These are phyloP conservation scores for Magallana ariakensis DNA, from an alignment of 1,140 invertebrate genomes.

Conservation along the genomic window DNA sequence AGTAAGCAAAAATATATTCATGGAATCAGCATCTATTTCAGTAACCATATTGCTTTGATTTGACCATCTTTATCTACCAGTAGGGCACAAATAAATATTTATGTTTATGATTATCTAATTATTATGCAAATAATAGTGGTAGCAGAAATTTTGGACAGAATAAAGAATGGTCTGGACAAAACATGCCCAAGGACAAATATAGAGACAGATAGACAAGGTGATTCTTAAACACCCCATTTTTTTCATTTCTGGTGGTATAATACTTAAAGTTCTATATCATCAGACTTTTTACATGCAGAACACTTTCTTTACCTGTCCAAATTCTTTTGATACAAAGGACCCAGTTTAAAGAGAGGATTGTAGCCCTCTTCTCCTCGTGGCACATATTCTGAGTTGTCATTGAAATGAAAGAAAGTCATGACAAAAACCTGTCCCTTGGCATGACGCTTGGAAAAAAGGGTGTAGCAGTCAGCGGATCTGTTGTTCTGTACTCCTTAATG, in stretches of 20 bases:
- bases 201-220: background rate
- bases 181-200: too few species aligned
- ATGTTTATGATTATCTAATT: background rate
- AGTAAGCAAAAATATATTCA: background rate
- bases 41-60: too few species aligned
- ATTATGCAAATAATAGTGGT: background rate
- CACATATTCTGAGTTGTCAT: slow-evolving; percentile 42
- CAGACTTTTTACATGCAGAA: background rate
- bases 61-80: too few species aligned
- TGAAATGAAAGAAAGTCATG: slow-evolving; percentile 37
- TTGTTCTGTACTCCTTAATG: slow-evolving; percentile 41
- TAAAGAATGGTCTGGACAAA: too few species aligned
- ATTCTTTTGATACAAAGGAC: slow-evolving; percentile 41
- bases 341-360: slow-evolving; percentile 51
- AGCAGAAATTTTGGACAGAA: too few species aligned
- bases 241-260: background rate
- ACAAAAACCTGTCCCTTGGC: slow-evolving; percentile 40
- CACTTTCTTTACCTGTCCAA: background rate
- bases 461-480: slow-evolving; percentile 32
- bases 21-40: background rate
- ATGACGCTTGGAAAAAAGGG: slow-evolving; percentile 48
- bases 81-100: too few species aligned
- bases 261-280: background rate
- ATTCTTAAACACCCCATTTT: background rate
- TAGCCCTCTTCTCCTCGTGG: slow-evolving; percentile 25